These are phyloP conservation scores for Albula glossodonta DNA, from an alignment of 2,113 vertebrate species.

Conservation along the genomic window DNA sequence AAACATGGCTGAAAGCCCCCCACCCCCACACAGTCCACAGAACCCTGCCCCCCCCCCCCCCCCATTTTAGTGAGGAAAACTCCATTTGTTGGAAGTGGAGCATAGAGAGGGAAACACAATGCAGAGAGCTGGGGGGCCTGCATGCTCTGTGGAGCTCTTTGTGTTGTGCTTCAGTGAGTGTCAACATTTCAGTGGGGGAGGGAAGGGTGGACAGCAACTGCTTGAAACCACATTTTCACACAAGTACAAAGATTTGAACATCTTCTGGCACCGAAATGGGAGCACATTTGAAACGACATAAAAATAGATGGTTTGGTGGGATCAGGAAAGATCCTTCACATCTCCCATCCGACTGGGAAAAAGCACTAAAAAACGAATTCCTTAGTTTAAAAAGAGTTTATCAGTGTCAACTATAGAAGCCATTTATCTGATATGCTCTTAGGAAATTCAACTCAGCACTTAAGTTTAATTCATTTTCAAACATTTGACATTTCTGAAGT, in stretches of 20 bases:
- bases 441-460: background rate
- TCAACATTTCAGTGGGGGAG: background rate
- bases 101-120: background rate
- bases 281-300: background rate
- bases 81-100: background rate
- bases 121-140: background rate
- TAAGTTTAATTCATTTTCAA: background rate
- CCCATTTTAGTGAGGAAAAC: background rate
- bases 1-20: no score
- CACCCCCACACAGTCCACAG: no score
- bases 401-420: background rate
- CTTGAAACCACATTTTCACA: background rate
- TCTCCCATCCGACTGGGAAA: background rate
- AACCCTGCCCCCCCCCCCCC: no score
- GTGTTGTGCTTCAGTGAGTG: background rate
- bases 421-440: background rate
- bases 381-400: background rate
- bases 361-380: background rate
- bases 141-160: background rate
- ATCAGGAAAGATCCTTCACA: background rate
- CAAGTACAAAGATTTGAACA: slow-evolving; percentile 3
- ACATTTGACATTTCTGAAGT: background rate
- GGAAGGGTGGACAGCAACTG: background rate
- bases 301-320: background rate
- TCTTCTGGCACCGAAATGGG: background rate